Base-by-base conservation (phyloP, 2,888 invertebrate species). In the Lymantria dispar region DNA sequence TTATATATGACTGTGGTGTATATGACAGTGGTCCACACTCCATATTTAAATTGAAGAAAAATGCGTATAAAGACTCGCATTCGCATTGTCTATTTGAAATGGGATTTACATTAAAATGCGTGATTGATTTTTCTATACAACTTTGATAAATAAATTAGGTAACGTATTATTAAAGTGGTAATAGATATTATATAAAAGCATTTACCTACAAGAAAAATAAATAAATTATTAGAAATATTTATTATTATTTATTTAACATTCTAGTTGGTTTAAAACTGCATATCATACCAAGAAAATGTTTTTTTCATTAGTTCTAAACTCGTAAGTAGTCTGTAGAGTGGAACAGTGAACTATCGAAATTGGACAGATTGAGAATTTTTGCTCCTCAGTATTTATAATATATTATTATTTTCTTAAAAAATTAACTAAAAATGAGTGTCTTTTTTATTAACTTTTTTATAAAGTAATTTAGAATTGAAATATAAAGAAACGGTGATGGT, bases 91-190 rank as follows among this genome's bases (percentile, higher is more conserved):
- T 60, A 54, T 56, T 51, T 52, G 52, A 63, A 62, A 33, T 33
- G 33, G 47, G 46, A 51, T 80, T 80, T 79, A 78, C 78, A 72
- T 70, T 71, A 49, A 76, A 78, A 75, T 77, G 75, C 75, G 64
- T 70, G 64, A 63, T 60, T 60, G 52, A 60, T 61, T 60, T 62
- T 64, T 78, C 80, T 81, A 80, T 82, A 80, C 2, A 22, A 22
- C 79, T 78, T 33, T 10, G 9, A 5, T 10, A 7, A 33, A 33
- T 33, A 33, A n/a, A n/a, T n/a, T 33, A 33, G 22, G 22, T 22
- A 22, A 22, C 2, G 5, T 22, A 22, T 22, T 22, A 22, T 22
- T 22, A 22, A 22, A 22, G 22, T 33, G 33, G 33, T 7, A 33
- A 8, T 33, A 33, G 9, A 22, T 33, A 1, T 7, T 7, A 10